A percentile compares a stretch with the other conserved stretches of the same genome.
These are phyloP conservation scores for Oscarella lobularis DNA, from an alignment of 37 sponge, comb jelly and placozoan species.

Conservation along the genomic window DNA sequence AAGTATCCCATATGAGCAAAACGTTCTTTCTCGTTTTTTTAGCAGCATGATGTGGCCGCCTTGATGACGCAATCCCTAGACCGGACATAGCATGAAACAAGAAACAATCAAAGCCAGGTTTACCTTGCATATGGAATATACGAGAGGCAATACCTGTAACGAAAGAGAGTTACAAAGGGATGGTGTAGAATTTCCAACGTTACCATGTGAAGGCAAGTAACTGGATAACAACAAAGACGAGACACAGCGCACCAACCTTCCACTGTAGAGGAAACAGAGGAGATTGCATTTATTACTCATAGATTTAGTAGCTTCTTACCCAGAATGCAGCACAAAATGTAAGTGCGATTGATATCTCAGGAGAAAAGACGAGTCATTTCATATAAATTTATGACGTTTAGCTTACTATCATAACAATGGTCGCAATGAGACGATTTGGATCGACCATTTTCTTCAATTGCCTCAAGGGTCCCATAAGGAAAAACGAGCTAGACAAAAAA, in stretches of 20 bases:
- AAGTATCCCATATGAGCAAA: no score
- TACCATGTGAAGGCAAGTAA: constrained; percentile 3
- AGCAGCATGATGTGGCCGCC: not conserved
- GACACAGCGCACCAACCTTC: not conserved
- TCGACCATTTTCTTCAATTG: constrained; percentile 53
- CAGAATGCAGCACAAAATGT: not conserved
- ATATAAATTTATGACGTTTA: not conserved
- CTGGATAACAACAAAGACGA: not conserved
- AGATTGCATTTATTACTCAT: no score
- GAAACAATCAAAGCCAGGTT: no score
- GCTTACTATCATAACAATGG: constrained; percentile 34
- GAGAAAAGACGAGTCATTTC: not conserved
- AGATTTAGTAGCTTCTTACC: constrained; percentile 5
- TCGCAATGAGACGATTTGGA: constrained; percentile 9
- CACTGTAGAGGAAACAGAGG: constrained; percentile 4
- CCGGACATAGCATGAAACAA: no score
- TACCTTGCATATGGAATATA: constrained; percentile 6
- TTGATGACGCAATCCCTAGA: not conserved
- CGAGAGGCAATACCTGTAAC: constrained; percentile 6
- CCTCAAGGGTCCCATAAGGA: constrained; percentile 49
- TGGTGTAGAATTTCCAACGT: not conserved
- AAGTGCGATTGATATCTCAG: not conserved
- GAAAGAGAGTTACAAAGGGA: not conserved
- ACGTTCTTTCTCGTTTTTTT: no score
- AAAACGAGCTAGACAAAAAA: constrained; percentile 38